Evolutionary conservation across 2,888 invertebrate species (phyloP), one percentile per base, ranked within the genome.

Genomic region (Megalurothrips usitatus): DNA sequence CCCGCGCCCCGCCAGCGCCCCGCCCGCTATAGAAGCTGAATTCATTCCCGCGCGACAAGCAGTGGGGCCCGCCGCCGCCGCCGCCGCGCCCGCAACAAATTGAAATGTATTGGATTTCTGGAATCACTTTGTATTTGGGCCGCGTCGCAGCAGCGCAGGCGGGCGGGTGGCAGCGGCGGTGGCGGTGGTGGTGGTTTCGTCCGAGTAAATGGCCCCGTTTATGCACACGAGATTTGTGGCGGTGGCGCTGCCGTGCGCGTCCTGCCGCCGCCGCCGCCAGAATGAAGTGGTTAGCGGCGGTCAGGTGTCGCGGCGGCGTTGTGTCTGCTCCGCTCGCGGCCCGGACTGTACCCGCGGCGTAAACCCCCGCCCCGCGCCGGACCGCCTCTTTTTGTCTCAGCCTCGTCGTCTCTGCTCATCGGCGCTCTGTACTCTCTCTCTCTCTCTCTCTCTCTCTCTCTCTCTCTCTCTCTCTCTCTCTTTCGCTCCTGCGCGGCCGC

Each of bases 101-200:
- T 75, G 68, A 75, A 75, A 75, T 75, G 23, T 75, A 75, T 75
- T 75, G 68, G 68, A 75, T 75, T 75, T 75, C 68, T 75, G 68
- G 68, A 75, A 75, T 75, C 68, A 75, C 68, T 75, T 75, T 75
- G 68, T 26, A 75, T 23, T 75, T 75, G n/a, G 23, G 68, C 68
- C 68, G 23, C 23, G 68, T 26, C 23, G 68, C 68, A n/a, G 63
- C 63, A n/a, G 63, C 63, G 8, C 63, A 9, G 63, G n/a, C n/a
- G 63, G 2, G 63, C 19, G 19, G 63, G 8, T n/a, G 68, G n/a
- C 19, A 11, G 19, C n/a, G n/a, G 23, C 68, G 68, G 68, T 26
- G 26, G 68, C 23, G 23, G 68, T 10, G 68, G 68, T 23, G 23
- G 68, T 75, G 68, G 12, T 58, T 58, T 58, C 26, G 68, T 8